A percentile compares a stretch with the other conserved stretches of the same genome.
Conservation (phyloP, 1,140 invertebrate genomes). For the Eupristina koningsbergeri region DNA sequence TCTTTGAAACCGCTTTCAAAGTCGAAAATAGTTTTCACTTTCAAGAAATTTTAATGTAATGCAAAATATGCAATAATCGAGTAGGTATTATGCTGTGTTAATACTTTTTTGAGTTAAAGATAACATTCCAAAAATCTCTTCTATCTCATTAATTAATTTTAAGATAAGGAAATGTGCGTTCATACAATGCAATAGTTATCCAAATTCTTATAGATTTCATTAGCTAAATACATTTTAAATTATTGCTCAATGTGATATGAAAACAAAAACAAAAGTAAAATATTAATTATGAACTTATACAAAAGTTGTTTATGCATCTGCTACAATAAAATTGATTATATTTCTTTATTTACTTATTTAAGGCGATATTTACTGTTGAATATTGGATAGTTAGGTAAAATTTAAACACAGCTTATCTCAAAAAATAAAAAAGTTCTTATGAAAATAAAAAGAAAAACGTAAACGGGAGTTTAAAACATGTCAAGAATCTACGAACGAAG, state of each 20-base stretch:
- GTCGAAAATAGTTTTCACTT: neutral
- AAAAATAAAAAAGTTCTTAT: neutral
- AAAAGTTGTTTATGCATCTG: neutral
- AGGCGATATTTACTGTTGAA: neutral
- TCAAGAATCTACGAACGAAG: conserved; percentile 28
- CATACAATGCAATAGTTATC: too few species aligned
- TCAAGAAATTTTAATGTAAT: neutral
- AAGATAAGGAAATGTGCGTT: too few species aligned
- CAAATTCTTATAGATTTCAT: neutral
- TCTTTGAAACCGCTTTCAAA: neutral
- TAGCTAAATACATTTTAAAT: neutral
- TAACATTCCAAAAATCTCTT: too few species aligned
- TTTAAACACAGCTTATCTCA: neutral
- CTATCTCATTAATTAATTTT: too few species aligned
- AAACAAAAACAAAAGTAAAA: neutral
- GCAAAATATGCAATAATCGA: too few species aligned
- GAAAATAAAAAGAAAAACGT: neutral
- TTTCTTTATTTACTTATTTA: neutral
- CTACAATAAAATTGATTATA: neutral
- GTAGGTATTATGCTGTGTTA: too few species aligned
- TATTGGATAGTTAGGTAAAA: neutral
- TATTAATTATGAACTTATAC: neutral
- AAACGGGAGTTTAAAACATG: conserved; percentile 14
- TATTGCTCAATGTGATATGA: neutral
- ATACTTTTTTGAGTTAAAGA: too few species aligned